Evolutionary conservation across 2,888 invertebrate species (phyloP).

Genomic region (Acanthosepion pharaonis): DNA sequence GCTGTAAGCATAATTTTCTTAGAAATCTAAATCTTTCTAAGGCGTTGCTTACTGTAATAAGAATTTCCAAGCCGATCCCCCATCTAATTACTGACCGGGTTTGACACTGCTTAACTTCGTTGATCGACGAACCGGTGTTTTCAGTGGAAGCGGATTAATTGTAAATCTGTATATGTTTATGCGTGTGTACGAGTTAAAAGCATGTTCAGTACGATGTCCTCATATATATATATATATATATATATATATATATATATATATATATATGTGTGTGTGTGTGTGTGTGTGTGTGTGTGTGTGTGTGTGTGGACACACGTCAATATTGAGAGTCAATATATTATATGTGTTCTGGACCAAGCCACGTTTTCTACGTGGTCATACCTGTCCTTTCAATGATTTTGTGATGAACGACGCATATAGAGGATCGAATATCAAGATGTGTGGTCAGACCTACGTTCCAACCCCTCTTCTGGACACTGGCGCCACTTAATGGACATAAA

Average conservation of each 20-base stretch:
- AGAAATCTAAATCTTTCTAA: too few species aligned
- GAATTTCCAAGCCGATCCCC: too few species aligned
- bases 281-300: too few species aligned
- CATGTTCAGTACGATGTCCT: background rate
- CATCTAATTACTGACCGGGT: too few species aligned
- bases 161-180: background rate
- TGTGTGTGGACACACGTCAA: background rate
- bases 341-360: background rate
- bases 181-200: background rate
- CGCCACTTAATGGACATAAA: background rate
- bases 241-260: too few species aligned
- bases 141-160: too few species aligned
- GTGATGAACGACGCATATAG: background rate
- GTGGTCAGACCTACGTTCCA: background rate
- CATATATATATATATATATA: background rate
- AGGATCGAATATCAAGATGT: background rate
- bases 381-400: background rate
- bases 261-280: too few species aligned
- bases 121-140: too few species aligned
- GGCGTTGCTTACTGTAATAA: too few species aligned
- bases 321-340: background rate
- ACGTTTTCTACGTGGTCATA: background rate
- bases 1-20: too few species aligned
- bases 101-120: too few species aligned
- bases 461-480: background rate